Conservation (phyloP, 2,888 invertebrate species). For the Exephanes ischioxanthus region DNA sequence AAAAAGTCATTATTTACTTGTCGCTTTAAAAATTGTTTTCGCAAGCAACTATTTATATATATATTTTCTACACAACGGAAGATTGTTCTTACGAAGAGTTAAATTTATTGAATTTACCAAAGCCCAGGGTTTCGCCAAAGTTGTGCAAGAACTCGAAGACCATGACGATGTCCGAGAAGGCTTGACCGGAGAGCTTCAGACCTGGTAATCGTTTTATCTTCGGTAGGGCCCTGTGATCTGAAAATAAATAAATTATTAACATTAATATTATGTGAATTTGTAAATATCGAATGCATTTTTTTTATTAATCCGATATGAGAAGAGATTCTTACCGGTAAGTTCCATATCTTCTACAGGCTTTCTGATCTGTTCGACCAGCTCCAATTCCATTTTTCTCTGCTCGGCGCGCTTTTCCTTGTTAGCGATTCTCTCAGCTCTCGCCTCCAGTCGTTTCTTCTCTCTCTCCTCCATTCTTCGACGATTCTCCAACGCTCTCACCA, state of each 20-base stretch:
- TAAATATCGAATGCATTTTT: not conserved
- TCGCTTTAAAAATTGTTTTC: not conserved
- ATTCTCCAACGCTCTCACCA: conserved; percentile 94
- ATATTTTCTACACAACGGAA: not conserved
- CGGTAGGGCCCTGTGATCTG: conserved; percentile 90
- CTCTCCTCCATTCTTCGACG: conserved; percentile 95
- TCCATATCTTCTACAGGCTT: conserved; percentile 97
- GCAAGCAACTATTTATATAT: not conserved
- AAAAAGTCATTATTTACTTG: not conserved
- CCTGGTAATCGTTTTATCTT: conserved; percentile 92
- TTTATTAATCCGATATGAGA: not conserved
- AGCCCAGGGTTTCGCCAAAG: conserved; percentile 97
- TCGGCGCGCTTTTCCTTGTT: conserved; percentile 94
- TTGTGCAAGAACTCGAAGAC: conserved; percentile 98
- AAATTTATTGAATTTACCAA: conserved; percentile 88
- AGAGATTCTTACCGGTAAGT: conserved; percentile 86
- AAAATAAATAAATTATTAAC: conserved; percentile 44
- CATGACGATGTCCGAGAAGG: conserved; percentile 96
- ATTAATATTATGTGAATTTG: not conserved
- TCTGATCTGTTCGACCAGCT: conserved; percentile 90
- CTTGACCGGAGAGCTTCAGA: conserved; percentile 93
- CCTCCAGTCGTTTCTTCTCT: conserved; percentile 91
- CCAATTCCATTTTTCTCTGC: conserved; percentile 89
- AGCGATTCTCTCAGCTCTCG: conserved; percentile 93
- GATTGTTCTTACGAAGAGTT: not conserved